phyloP scores from a whole-genome alignment of 2,888 invertebrate genomes.

The Pachliopta kotzebuea region DNA sequence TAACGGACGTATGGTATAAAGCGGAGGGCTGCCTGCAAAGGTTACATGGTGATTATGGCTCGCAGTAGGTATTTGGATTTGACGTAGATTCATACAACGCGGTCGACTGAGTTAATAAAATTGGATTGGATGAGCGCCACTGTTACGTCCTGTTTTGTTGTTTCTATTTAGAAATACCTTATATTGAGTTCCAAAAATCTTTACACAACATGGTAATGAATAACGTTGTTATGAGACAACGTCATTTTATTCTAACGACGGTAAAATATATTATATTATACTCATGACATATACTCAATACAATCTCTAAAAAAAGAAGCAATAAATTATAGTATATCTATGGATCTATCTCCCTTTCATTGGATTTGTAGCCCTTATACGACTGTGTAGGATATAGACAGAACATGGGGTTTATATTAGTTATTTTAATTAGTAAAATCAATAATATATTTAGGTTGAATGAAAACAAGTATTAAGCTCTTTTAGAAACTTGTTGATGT shows the following conservation, averaged over 20 bases:
- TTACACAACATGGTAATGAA: background rate
- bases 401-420: too few species aligned
- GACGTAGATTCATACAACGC: slow-evolving; percentile 16
- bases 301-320: too few species aligned
- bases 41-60: slow-evolving; percentile 16
- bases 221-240: background rate
- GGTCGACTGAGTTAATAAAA: slow-evolving; percentile 24
- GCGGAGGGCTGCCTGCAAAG: slow-evolving; percentile 5
- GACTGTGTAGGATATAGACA: too few species aligned
- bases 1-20: slow-evolving; percentile 1
- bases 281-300: too few species aligned
- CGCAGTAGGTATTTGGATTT: slow-evolving; percentile 15
- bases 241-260: background rate
- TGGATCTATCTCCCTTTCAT: too few species aligned
- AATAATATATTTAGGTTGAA: too few species aligned
- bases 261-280: too few species aligned
- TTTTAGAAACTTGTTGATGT: too few species aligned
- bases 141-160: background rate
- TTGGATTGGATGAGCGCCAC: slow-evolving; percentile 11
- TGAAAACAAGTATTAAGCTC: too few species aligned
- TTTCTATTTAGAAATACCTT: background rate
- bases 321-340: too few species aligned
- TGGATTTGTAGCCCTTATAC: too few species aligned
- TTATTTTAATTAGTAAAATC: too few species aligned
- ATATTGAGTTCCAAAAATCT: background rate